Base-by-base conservation (phyloP, 35 echinoderm and acorn worm genomes). In the Hemicentrotus pulcherrimus region DNA sequence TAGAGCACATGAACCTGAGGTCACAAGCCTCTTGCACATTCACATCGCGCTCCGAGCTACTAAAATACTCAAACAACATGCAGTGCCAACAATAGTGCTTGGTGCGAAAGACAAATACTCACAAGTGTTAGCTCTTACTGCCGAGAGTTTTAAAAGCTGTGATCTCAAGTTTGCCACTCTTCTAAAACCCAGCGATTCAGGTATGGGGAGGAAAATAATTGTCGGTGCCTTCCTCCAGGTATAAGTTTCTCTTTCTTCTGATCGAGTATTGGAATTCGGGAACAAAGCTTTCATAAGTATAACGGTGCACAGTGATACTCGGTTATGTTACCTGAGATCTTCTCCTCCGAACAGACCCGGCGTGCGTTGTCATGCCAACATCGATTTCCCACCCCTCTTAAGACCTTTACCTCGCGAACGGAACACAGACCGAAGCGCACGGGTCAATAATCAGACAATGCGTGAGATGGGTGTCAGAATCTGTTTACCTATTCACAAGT, bases 371-470 rank as follows among this genome's bases (percentile, higher is more conserved):
- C 22, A 78, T 78, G 65, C 18, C 65, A 78, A 78, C 65, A 78
- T 78, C 65, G 65, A 78, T 78, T 78, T 78, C 65, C 24, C 24
- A 14, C 65, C 65, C 65, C 19, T 28, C 19, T 78, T 6, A 78
- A 78, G 65, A 78, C 65, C 65, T 78, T 78, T 78, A 28, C 65
- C 24, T 78, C 65, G 19, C 65, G 8, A 71, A 78, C n/a, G 65
- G 65, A 78, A 78, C 65, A 78, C 18, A 78, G 65, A 78, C 65
- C 65, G 65, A 28, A 28, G 5, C 65, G 65, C 28, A 78, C 65
- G n/a, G 65, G 65, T 78, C 65, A 78, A 78, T 78, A 78, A 28
- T 78, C 65, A 78, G 65, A 78, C 65, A 78, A 78, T n/a, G 24
- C 35, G 24, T 7, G 65, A 7, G 19, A 78, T 78, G 52, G 52